Evolutionary conservation across 64 coral and sea anemone species (phyloP), one percentile per base, ranked within the genome.

Genomic region (Pachyseris speciosa): DNA sequence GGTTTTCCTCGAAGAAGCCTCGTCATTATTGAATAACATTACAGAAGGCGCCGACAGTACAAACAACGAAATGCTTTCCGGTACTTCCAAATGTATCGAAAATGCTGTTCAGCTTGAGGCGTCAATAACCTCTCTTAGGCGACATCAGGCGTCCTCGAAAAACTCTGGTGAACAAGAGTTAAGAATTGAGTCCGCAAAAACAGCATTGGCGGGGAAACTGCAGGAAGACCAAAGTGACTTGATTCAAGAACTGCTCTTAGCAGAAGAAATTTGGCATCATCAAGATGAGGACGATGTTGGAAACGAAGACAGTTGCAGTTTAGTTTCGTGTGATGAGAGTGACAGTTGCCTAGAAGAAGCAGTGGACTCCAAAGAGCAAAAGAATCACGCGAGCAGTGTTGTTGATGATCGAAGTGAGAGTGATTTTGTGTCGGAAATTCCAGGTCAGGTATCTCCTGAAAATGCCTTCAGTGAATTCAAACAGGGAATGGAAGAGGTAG

Each of bases 1-100:
- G 6, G 74, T 60, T 60, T 50, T 72, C 45, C 59, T 78, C 12
- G 74, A 93, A 72, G 49, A 87, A 45, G 91, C 67, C 25, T 85
- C 55, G 22, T 81, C 53, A 12, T 8, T 57, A 58, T 38, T 79
- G 32, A 37, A 41, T 19, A 25, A 5, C 11, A 25, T 15, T 8
- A 24, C n/a, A 0, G 33, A 36, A 22, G 26, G 37, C 28, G n/a
- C 11, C 15, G 29, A 24, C 32, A 38, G 48, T n/a, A 7, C 38
- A 9, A 38, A 19, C 4, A 30, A 31, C 28, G 40, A 75, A 29
- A 75, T 31, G 9, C 41, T 2, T 12, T 15, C 29, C 7, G 48
- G 22, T 52, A 12, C 13, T 24, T n/a, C 6, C 1, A 22, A 9
- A 10, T 19, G 6, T 19, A 13, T 7, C 10, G 17, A 58, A 24